Conservation (phyloP, 1,140 invertebrate genomes). For the Scaptomyza graminum region DNA sequence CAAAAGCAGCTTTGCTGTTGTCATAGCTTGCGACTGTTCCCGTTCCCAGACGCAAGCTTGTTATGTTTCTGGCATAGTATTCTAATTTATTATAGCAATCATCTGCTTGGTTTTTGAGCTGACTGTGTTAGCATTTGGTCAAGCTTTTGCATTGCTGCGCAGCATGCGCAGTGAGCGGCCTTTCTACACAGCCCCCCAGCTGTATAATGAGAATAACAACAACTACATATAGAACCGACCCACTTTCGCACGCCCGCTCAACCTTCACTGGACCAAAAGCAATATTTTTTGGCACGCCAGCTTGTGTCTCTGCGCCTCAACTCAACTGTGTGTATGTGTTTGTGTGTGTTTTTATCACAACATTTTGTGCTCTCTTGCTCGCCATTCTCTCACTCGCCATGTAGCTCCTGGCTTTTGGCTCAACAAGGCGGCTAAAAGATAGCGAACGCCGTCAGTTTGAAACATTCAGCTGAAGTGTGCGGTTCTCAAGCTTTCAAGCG, state of each 20-base stretch:
- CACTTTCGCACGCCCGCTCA: slow-evolving; percentile 36
- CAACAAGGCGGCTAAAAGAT: slow-evolving; percentile 48
- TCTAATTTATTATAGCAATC: background rate
- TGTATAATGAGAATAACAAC: background rate
- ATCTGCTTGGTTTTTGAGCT: background rate
- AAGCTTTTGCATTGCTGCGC: slow-evolving; percentile 17
- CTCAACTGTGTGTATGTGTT: slow-evolving; percentile 22
- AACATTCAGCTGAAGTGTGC: slow-evolving; percentile 72
- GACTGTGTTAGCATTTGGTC: background rate
- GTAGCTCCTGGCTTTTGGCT: slow-evolving; percentile 6
- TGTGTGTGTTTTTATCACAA: slow-evolving; percentile 63
- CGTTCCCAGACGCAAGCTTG: background rate
- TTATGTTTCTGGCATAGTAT: background rate
- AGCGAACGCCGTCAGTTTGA: slow-evolving; percentile 60
- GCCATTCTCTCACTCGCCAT: background rate
- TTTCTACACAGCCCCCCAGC: slow-evolving; percentile 49
- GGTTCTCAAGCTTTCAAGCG: slow-evolving; percentile 51
- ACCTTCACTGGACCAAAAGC: slow-evolving; percentile 44
- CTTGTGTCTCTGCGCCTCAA: slow-evolving; percentile 28
- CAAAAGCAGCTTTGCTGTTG: background rate
- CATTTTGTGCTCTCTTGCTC: slow-evolving; percentile 45
- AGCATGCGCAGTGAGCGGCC: slow-evolving; percentile 45
- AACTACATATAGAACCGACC: slow-evolving; percentile 33
- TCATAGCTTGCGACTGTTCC: background rate
- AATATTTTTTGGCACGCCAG: slow-evolving; percentile 36